phyloP scores from a whole-genome alignment of 2,113 vertebrate genomes.

The Caloenas nicobarica region DNA sequence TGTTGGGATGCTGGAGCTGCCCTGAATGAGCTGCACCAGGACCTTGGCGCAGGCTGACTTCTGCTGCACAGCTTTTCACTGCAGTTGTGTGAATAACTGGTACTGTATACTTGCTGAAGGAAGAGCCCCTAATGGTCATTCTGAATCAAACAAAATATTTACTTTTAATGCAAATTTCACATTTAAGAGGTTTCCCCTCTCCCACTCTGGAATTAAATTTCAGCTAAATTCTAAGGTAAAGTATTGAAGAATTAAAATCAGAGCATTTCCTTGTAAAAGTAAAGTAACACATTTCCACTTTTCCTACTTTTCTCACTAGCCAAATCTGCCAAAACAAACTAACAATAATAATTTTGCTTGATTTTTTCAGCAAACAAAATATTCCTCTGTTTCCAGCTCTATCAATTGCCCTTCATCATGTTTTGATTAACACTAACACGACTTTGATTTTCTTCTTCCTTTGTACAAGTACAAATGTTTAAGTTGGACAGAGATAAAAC shows the following conservation, averaged over 20 bases:
- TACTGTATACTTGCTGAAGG: neutral
- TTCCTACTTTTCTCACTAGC: neutral
- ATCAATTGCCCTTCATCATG: neutral
- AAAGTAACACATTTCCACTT: neutral
- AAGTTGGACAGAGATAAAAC: neutral
- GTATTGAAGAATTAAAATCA: neutral
- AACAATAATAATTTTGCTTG: neutral
- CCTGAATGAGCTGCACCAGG: neutral
- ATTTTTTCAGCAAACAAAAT: neutral
- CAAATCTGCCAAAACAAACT: neutral
- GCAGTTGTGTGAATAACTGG: neutral
- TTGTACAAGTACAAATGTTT: neutral
- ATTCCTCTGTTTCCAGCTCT: neutral
- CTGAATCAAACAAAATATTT: neutral
- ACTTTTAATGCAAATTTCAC: neutral
- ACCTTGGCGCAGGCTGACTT: neutral
- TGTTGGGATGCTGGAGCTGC: neutral
- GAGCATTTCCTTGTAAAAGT: neutral
- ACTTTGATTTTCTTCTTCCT: neutral
- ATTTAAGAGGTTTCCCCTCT: neutral
- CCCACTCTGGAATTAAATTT: neutral
- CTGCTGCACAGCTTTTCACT: neutral
- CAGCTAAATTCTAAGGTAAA: neutral
- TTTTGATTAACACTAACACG: neutral
- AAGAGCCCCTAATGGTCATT: neutral